These are phyloP conservation scores for Riptortus pedestris DNA, from an alignment of 1,140 invertebrate species.

Conservation along the genomic window DNA sequence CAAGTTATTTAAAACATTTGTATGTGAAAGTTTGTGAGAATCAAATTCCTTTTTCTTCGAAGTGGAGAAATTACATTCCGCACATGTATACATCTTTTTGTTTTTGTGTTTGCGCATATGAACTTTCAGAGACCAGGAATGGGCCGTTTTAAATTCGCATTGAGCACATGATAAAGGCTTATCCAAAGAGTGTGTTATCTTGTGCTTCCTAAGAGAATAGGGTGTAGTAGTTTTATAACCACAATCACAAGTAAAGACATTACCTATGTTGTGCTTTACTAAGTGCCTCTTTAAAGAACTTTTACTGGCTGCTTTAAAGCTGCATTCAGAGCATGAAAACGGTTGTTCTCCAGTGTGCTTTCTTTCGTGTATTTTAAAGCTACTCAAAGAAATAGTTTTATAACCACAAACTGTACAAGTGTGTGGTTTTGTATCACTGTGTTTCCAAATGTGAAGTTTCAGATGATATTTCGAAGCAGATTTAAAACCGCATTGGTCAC, in stretches of 20 bases:
- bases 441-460: background rate
- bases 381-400: background rate
- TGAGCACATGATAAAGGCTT: constrained; percentile 1
- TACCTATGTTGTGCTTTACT: background rate
- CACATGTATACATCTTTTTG: background rate
- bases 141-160: background rate
- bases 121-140: background rate
- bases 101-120: background rate
- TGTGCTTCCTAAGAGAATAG: background rate
- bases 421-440: background rate
- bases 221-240: background rate
- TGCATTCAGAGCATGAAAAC: background rate
- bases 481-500: background rate
- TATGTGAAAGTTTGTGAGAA: background rate
- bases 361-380: background rate
- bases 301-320: background rate
- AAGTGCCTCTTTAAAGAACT: background rate
- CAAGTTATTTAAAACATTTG: background rate
- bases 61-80: background rate
- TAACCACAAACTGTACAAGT: background rate
- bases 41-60: background rate
- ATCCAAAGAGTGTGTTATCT: background rate
- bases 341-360: background rate
- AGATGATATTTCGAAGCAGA: background rate
- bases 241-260: background rate